These are phyloP conservation scores for Mastomys coucha DNA, from an alignment of 2,113 vertebrate species.

Conservation along the genomic window DNA sequence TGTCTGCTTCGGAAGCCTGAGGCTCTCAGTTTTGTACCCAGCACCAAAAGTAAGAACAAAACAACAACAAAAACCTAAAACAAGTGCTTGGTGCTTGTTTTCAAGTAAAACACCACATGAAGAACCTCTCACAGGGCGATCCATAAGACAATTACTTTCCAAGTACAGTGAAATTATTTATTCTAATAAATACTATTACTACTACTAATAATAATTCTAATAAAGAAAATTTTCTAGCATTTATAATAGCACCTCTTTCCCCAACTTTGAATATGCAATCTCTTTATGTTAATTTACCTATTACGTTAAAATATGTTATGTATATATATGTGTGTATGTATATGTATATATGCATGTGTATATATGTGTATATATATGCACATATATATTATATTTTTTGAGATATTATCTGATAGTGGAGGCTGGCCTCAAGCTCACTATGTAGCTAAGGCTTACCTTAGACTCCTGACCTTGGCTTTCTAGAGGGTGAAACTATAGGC, in stretches of 20 bases:
- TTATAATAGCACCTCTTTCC: background rate
- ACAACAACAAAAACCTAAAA: background rate
- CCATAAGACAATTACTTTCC: background rate
- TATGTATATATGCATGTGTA: background rate
- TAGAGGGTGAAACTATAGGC: background rate
- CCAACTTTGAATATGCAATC: background rate
- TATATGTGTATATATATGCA: background rate
- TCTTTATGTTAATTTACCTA: background rate
- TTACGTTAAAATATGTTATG: background rate
- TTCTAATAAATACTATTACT: background rate
- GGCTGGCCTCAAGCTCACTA: background rate
- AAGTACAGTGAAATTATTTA: background rate
- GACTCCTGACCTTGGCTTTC: background rate
- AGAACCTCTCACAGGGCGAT: background rate
- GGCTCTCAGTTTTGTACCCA: background rate
- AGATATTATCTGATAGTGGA: background rate
- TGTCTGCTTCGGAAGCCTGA: background rate
- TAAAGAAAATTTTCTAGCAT: background rate
- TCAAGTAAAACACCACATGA: background rate
- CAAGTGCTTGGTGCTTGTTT: background rate
- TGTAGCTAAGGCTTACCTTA: background rate
- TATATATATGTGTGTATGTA: background rate
- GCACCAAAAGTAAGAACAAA: background rate
- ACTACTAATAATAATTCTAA: no score
- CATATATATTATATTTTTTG: background rate